These are phyloP conservation scores for Cotesia typhae DNA, from an alignment of 1,140 invertebrate species.

Conservation along the genomic window DNA sequence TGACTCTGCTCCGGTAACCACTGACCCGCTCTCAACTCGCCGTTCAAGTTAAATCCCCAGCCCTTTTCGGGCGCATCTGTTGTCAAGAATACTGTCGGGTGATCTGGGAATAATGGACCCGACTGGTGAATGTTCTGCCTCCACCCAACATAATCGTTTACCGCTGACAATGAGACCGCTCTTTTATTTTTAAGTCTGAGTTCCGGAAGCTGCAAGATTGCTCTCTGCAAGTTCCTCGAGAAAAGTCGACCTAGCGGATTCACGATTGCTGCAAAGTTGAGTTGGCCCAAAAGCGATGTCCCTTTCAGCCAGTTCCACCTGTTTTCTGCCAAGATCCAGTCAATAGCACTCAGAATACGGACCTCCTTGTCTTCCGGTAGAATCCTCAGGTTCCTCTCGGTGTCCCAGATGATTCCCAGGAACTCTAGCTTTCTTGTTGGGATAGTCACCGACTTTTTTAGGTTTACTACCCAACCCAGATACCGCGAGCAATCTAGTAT, in stretches of 20 bases:
- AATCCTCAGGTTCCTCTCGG: slow-evolving; percentile 11
- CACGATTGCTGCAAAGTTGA: slow-evolving; percentile 33
- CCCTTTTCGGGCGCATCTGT: too few relatives aligned
- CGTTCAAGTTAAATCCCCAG: too few relatives aligned
- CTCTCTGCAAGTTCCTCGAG: slow-evolving; percentile 17
- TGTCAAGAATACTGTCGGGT: too few relatives aligned
- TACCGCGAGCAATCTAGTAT: slow-evolving; percentile 6
- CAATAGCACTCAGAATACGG: slow-evolving; percentile 8
- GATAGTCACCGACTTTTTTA: slow-evolving; percentile 18
- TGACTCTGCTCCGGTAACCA: slow-evolving; percentile 28
- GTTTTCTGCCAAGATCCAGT: background rate
- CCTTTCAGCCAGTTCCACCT: slow-evolving; percentile 14
- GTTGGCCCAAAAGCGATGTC: slow-evolving; percentile 22
- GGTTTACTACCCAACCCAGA: slow-evolving; percentile 35
- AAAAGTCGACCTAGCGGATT: slow-evolving; percentile 25
- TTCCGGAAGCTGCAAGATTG: slow-evolving; percentile 29
- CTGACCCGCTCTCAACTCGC: too few relatives aligned
- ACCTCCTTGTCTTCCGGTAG: slow-evolving; percentile 31
- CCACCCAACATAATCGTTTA: background rate
- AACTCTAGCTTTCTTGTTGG: slow-evolving; percentile 26
- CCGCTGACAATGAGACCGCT: background rate
- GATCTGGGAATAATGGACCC: background rate
- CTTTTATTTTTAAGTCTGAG: slow-evolving; percentile 29
- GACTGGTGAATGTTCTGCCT: slow-evolving; percentile 35
- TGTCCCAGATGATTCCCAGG: background rate